Evolutionary conservation across 2,888 invertebrate genomes (phyloP).

Genomic region (Eulithis testata): DNA sequence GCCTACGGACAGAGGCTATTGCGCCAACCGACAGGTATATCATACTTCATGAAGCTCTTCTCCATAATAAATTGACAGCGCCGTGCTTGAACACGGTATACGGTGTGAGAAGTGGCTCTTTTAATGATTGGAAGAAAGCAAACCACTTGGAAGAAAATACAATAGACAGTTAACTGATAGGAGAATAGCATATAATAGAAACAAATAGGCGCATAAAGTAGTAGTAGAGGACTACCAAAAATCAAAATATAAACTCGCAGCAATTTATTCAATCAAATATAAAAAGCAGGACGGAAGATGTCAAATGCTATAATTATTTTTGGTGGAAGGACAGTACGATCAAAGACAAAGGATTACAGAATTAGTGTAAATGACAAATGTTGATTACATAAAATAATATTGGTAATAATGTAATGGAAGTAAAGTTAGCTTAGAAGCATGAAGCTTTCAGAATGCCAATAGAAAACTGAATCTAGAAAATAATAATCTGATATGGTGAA

Average conservation of each 20-base stretch:
- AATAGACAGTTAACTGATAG: conserved; percentile 12
- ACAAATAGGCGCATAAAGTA: background rate
- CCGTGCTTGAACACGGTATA: conserved; percentile 9
- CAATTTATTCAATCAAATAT: no score
- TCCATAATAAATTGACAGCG: conserved; percentile 9
- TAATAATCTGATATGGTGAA: background rate
- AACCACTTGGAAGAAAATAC: background rate
- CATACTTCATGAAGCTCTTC: conserved; percentile 18
- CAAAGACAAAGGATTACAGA: background rate
- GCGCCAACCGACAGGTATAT: conserved; percentile 43
- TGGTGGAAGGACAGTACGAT: background rate
- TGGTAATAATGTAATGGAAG: no score
- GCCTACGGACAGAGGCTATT: conserved; percentile 51
- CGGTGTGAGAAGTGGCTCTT: conserved; percentile 9
- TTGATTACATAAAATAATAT: no score
- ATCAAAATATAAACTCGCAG: background rate
- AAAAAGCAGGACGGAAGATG: background rate
- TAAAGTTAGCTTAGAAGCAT: background rate
- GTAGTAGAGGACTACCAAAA: background rate
- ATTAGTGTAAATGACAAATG: no score
- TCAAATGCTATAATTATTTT: background rate
- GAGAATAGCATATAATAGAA: background rate
- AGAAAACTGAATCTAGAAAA: background rate
- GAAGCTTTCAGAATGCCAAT: background rate
- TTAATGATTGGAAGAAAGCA: conserved; percentile 7